Evolutionary conservation across 2,797 vertebrate species (phyloP).

Genomic region (Coccyzus lansbergi): DNA sequence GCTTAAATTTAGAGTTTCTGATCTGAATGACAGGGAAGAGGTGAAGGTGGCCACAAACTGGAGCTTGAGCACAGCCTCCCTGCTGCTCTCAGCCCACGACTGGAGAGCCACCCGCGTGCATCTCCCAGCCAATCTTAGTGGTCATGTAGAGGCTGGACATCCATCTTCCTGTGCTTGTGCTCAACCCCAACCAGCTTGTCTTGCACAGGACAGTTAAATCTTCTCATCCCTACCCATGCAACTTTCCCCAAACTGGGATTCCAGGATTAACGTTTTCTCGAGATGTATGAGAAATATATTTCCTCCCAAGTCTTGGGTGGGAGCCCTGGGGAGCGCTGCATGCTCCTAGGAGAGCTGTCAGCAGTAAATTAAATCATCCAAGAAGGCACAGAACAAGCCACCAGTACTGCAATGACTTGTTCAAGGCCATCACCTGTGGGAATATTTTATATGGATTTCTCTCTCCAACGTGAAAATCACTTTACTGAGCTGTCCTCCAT

Average conservation of each 20-base stretch:
- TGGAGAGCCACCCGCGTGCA: no score
- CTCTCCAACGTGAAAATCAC: neutral
- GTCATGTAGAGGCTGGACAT: neutral
- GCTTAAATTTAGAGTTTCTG: neutral
- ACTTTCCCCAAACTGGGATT: neutral
- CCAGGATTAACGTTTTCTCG: neutral
- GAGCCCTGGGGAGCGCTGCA: neutral
- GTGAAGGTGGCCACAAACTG: neutral
- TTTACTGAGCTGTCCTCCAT: neutral
- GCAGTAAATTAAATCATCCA: neutral
- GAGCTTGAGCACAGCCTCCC: neutral
- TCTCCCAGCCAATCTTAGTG: no score
- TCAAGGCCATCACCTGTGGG: neutral
- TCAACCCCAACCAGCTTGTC: neutral
- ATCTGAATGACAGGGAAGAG: neutral
- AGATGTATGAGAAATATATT: neutral
- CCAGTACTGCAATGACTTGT: neutral
- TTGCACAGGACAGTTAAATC: neutral
- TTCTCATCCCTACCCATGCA: neutral
- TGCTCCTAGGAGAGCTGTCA: neutral
- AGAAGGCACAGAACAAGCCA: neutral
- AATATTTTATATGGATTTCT: neutral
- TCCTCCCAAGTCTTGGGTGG: neutral
- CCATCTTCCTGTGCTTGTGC: accelerated
- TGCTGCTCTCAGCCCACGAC: neutral